These are phyloP conservation scores for Ornithorhynchus anatinus DNA, from an alignment of 2,113 vertebrate species.

Conservation along the genomic window DNA sequence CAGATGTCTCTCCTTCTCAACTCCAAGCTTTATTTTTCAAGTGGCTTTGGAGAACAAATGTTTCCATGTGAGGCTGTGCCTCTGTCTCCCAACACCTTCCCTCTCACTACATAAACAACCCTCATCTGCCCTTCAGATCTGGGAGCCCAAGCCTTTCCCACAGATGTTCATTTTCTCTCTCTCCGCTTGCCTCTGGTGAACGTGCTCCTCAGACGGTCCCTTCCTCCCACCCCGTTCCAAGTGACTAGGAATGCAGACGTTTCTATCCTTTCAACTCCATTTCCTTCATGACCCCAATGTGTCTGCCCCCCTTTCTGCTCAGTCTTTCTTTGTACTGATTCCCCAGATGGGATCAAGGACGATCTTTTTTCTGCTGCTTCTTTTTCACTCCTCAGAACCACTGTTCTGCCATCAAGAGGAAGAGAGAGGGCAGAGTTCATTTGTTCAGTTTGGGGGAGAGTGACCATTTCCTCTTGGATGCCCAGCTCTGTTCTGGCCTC, in stretches of 20 bases:
- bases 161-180: constrained; percentile 66
- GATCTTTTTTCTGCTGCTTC: constrained; percentile 14
- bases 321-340: constrained; percentile 64
- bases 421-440: constrained; percentile 45
- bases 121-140: constrained; percentile 70
- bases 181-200: constrained; percentile 59
- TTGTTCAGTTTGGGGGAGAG: no score
- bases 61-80: constrained; percentile 63
- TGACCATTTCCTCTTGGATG: no score
- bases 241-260: constrained; percentile 66
- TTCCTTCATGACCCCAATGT: constrained; percentile 63
- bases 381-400: constrained; percentile 54
- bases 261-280: constrained; percentile 69
- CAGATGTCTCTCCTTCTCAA: constrained; percentile 71
- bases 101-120: constrained; percentile 75
- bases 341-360: constrained; percentile 63
- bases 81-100: constrained; percentile 71
- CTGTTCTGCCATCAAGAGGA: constrained; percentile 19
- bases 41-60: constrained; percentile 67
- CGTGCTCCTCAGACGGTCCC: constrained; percentile 61
- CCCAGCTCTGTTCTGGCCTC: no score
- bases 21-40: constrained; percentile 70
- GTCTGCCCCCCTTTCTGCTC: constrained; percentile 56
- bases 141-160: constrained; percentile 45
- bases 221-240: constrained; percentile 62